A percentile compares a stretch with the other conserved stretches of the same genome.
These are phyloP conservation scores for Hedychridium roseum DNA, from an alignment of 2,888 invertebrate genomes.

Conservation along the genomic window DNA sequence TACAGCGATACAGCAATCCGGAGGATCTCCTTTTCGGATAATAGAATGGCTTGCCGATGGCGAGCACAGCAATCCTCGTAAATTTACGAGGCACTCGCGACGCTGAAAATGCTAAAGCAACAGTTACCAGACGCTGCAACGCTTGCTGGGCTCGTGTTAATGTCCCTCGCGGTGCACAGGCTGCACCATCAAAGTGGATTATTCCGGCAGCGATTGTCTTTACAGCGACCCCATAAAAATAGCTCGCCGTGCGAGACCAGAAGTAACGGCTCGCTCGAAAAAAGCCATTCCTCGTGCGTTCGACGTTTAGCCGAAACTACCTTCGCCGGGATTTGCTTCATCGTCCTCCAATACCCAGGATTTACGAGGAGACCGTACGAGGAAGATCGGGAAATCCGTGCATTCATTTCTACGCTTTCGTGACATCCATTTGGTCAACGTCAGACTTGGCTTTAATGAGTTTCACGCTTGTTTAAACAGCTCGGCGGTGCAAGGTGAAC, in stretches of 20 bases:
- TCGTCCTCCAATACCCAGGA: background rate
- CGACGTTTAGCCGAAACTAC: too few relatives aligned
- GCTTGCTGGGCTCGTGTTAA: background rate
- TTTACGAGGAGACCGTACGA: background rate
- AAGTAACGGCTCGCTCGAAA: slow-evolving; percentile 1
- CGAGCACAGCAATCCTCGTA: slow-evolving; percentile 7
- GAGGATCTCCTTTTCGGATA: slow-evolving; percentile 18
- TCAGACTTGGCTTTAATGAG: too few relatives aligned
- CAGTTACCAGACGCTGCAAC: slow-evolving; percentile 23
- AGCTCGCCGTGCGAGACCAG: slow-evolving; percentile 14
- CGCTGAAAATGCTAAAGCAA: slow-evolving; percentile 41
- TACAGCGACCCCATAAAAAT: slow-evolving; percentile 32
- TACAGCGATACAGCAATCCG: slow-evolving; percentile 1
- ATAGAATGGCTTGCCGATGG: slow-evolving; percentile 36
- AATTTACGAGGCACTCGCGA: slow-evolving; percentile 38
- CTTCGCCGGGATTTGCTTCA: background rate
- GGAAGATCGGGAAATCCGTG: background rate
- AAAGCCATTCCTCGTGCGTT: background rate
- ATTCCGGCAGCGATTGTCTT: slow-evolving; percentile 39
- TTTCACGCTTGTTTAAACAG: too few relatives aligned
- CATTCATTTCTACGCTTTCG: too few relatives aligned
- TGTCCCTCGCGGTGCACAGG: background rate
- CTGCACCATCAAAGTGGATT: slow-evolving; percentile 25
- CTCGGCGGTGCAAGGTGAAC: too few relatives aligned
- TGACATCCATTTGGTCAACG: too few relatives aligned